A percentile compares a stretch with the other conserved stretches of the same genome.
These are phyloP conservation scores for Coreius guichenoti DNA, from an alignment of 2,797 vertebrate species.

Conservation along the genomic window DNA sequence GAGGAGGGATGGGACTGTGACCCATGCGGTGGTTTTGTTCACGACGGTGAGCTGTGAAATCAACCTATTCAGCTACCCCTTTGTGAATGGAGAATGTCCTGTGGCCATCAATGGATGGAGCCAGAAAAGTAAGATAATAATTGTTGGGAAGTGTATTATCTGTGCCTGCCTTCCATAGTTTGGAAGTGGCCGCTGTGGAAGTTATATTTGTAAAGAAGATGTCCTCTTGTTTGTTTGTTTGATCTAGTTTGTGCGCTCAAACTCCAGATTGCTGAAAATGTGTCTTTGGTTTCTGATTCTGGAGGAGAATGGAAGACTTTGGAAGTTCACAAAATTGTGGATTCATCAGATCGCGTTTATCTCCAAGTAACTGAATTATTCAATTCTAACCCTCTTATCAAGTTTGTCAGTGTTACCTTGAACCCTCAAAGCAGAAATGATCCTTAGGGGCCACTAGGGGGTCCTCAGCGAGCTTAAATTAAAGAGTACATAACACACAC, in stretches of 20 bases:
- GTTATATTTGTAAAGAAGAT: neutral
- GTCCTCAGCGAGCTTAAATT: neutral
- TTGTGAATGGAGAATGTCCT: conserved; percentile 70
- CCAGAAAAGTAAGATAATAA: conserved; percentile 57
- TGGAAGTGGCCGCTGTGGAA: too few species aligned
- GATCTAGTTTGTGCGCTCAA: conserved; percentile 69
- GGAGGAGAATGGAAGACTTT: conserved; percentile 73
- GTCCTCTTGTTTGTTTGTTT: conserved; percentile 40
- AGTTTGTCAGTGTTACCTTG: neutral
- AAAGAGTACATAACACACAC: too few species aligned
- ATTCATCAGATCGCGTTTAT: conserved; percentile 59
- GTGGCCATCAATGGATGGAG: conserved; percentile 73
- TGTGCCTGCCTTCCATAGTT: neutral
- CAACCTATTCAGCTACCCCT: conserved; percentile 79
- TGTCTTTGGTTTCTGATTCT: conserved; percentile 23
- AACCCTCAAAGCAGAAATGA: neutral
- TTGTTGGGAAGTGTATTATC: neutral
- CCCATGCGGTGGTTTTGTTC: conserved; percentile 63
- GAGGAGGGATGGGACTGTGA: conserved; percentile 67
- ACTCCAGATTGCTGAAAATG: neutral
- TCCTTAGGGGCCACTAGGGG: too few species aligned
- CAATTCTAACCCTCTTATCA: neutral
- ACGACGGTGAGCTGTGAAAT: conserved; percentile 73
- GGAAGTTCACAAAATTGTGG: fast-evolving
- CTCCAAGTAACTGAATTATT: conserved; percentile 64